A percentile compares a stretch with the other conserved stretches of the same genome.
These are phyloP conservation scores for Astreopora myriophthalma DNA, from an alignment of 64 coral and sea anemone genomes.

Conservation along the genomic window DNA sequence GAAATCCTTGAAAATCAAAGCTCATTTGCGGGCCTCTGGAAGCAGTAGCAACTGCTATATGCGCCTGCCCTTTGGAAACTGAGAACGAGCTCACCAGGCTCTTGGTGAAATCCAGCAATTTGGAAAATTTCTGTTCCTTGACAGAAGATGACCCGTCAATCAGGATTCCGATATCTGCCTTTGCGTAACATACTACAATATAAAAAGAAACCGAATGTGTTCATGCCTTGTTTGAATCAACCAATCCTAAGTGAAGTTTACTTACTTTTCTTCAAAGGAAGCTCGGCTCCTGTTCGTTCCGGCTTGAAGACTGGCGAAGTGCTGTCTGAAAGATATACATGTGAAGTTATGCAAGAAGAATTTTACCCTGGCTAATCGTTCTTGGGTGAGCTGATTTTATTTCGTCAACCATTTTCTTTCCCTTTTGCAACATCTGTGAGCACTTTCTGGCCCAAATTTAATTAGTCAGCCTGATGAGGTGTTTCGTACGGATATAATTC, in stretches of 20 bases:
- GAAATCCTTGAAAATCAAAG: slow-evolving; percentile 60
- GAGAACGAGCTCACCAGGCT: slow-evolving; percentile 32
- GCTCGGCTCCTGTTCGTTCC: neutral
- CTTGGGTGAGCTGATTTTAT: too few species aligned
- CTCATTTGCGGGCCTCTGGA: slow-evolving; percentile 47
- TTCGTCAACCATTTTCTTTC: too few species aligned
- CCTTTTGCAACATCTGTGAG: too few species aligned
- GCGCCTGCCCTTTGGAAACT: slow-evolving; percentile 8
- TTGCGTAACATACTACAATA: slow-evolving; percentile 26
- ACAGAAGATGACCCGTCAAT: slow-evolving; percentile 48
- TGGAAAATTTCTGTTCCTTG: slow-evolving; percentile 16
- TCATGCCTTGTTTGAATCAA: neutral
- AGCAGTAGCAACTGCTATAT: slow-evolving; percentile 23
- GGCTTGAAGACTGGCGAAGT: neutral
- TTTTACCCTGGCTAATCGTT: too few species aligned
- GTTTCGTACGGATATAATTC: too few species aligned
- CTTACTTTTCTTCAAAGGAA: slow-evolving; percentile 24
- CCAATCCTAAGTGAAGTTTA: too few species aligned
- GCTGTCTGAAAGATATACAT: neutral
- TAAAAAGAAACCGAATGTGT: neutral
- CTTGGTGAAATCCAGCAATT: slow-evolving; percentile 37
- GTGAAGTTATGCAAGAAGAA: too few species aligned
- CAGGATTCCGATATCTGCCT: slow-evolving; percentile 53
- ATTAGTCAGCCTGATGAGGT: too few species aligned
- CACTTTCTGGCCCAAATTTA: too few species aligned